Percentiles rank a stretch among this genome's conserved stretches.
Evolutionary conservation across 2,113 vertebrate genomes (phyloP).

Genomic region (Tachycineta bicolor): DNA sequence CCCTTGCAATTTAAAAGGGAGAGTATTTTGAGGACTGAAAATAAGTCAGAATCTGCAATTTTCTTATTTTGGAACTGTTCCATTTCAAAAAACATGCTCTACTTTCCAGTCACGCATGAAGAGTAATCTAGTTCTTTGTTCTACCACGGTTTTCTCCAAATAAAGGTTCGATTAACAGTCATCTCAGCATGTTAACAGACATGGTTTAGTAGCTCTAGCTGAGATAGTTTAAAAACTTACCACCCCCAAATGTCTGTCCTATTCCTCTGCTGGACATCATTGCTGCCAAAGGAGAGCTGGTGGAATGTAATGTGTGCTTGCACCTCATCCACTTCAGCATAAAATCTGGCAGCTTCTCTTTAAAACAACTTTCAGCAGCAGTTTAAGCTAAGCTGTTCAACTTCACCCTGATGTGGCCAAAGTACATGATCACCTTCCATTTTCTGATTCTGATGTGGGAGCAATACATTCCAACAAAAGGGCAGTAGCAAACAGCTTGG

Average conservation of each 20-base stretch:
- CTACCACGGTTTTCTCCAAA: slow-evolving; percentile 11
- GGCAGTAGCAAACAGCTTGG: neutral
- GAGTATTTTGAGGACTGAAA: slow-evolving; percentile 19
- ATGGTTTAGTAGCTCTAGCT: slow-evolving; percentile 48
- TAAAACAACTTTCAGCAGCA: slow-evolving; percentile 39
- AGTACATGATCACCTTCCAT: slow-evolving; percentile 45
- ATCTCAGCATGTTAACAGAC: slow-evolving; percentile 48
- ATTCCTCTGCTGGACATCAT: slow-evolving; percentile 23
- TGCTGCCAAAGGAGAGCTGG: slow-evolving; percentile 51
- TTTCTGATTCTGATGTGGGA: slow-evolving; percentile 30
- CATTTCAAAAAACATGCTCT: slow-evolving; percentile 32
- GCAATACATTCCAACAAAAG: slow-evolving; percentile 32
- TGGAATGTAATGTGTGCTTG: slow-evolving; percentile 31
- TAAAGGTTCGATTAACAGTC: slow-evolving; percentile 38
- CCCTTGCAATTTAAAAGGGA: slow-evolving; percentile 12
- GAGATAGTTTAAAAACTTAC: slow-evolving; percentile 48
- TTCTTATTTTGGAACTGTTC: slow-evolving; percentile 35
- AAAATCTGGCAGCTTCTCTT: slow-evolving; percentile 52
- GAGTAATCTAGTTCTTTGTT: slow-evolving; percentile 29
- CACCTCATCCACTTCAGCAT: slow-evolving; percentile 52
- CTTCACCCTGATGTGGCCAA: slow-evolving; percentile 53
- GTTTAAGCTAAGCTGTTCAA: slow-evolving; percentile 3
- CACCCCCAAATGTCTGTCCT: slow-evolving; percentile 44
- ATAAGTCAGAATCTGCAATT: slow-evolving; percentile 38
- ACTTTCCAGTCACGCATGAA: slow-evolving; percentile 5